Evolutionary conservation across 2,113 vertebrate genomes (phyloP).

Genomic region (Sterrhoptilus dennistouni): DNA sequence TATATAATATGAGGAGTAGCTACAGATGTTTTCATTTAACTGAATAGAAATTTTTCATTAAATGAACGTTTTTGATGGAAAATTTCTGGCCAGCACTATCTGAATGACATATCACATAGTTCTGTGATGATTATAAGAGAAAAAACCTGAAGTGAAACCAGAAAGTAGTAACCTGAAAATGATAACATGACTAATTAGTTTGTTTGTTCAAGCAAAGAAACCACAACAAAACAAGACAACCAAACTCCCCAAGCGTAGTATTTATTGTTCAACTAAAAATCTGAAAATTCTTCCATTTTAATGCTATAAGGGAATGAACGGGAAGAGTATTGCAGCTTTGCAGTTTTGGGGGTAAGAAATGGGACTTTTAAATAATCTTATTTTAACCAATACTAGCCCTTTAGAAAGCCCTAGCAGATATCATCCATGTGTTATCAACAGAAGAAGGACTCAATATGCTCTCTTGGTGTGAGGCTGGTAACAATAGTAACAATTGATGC

Average conservation of each 20-base stretch:
- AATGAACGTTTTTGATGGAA: background rate
- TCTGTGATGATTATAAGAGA: background rate
- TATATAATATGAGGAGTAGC: background rate
- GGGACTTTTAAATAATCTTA: background rate
- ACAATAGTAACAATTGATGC: background rate
- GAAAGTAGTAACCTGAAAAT: background rate
- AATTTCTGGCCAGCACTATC: background rate
- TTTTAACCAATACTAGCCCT: background rate
- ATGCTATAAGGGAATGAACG: accelerated
- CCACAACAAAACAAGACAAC: background rate
- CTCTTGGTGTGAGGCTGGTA: background rate
- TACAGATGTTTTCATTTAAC: background rate
- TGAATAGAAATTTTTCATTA: background rate
- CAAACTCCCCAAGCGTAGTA: background rate
- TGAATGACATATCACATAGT: background rate
- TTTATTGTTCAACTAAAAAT: background rate
- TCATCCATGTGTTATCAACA: background rate
- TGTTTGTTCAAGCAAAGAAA: background rate
- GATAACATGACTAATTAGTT: background rate
- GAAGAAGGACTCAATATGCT: background rate
- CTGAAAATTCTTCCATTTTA: background rate
- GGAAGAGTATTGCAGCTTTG: background rate
- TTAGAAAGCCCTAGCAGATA: background rate
- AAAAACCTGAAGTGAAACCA: background rate
- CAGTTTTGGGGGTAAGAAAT: background rate